Base-by-base conservation (phyloP, 2,888 invertebrate genomes). In the Acanthoscelides obtectus region DNA sequence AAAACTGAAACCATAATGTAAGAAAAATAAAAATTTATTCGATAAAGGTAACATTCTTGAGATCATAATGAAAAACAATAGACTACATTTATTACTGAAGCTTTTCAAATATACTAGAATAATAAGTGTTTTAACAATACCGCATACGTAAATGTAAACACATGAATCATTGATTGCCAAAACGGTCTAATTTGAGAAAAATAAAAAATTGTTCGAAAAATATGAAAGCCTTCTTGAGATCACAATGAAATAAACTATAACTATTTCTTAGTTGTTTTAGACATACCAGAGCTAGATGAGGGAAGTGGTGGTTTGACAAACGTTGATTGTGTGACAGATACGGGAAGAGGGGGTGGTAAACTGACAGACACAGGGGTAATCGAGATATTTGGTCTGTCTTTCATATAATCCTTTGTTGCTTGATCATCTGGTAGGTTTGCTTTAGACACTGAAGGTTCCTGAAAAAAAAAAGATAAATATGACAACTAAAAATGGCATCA, bases 301-400 rank as follows among this genome's bases (percentile, higher is more conserved):
- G 45, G 45, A 45, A 45, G 45, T 45, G 45, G 3, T 17, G 76
- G 74, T 69, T 72, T 77, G 22, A 75, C 66, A 71, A 77, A 75
- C 22, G 67, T 77, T 0, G 79, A 45, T 17, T 45, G 74, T n/a
- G 77, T 75, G 8, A 73, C 70, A 69, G 72, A 75, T 69, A 72
- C 75, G 17, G 75, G 74, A 21, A 76, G 70, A 45, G 72, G 74
- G 22, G 77, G 71, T 64, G 73, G 70, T 63, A 75, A 22, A 68
- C 73, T 73, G 12, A 69, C 78, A 17, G 79, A 76, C 64, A 85
- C 84, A 5, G 85, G 85, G n/a, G 84, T 85, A 71, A 85, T 88
- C 0, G 88, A 88, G 74, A 88, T 85, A 72, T 84, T 86, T 0
- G 88, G 87, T 20, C 87, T 83, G 63, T 88, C 88, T 70, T 81